phyloP scores from a whole-genome alignment of 1,140 invertebrate genomes.

The Papilio dardanus region DNA sequence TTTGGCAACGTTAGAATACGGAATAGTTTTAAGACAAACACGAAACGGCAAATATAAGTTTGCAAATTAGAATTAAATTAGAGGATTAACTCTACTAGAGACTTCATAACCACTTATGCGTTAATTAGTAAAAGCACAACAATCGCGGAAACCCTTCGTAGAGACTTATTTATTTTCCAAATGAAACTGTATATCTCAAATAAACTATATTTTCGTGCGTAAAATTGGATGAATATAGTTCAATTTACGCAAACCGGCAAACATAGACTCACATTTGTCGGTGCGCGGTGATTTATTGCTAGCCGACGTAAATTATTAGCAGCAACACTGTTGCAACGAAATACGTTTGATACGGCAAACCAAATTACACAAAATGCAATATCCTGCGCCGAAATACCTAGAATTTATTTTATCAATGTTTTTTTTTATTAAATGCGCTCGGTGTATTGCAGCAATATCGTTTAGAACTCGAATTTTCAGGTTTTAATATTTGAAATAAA shows the following conservation, averaged over 20 bases:
- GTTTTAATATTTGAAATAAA: background rate
- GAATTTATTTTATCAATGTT: conserved; percentile 20
- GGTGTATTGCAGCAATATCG: background rate
- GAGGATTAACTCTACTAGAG: background rate
- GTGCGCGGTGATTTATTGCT: conserved; percentile 31
- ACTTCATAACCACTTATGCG: background rate
- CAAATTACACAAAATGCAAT: conserved; percentile 30
- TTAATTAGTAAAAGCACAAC: background rate
- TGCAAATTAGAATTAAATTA: background rate
- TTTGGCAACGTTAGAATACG: too few relatives aligned
- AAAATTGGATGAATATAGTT: conserved; percentile 27
- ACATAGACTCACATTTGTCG: conserved; percentile 25
- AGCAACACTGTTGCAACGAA: conserved; percentile 28
- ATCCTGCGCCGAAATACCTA: background rate
- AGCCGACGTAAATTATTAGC: conserved; percentile 34
- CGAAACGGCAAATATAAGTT: too few relatives aligned
- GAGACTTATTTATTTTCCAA: background rate
- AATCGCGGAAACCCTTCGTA: background rate
- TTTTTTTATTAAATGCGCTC: background rate
- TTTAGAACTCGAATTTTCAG: background rate
- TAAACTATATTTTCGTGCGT: background rate
- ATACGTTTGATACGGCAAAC: conserved; percentile 31
- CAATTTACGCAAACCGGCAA: conserved; percentile 24
- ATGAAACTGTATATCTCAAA: background rate
- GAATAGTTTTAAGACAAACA: too few relatives aligned